Evolutionary conservation across 64 coral and sea anemone genomes (phyloP), one percentile per base, ranked within the genome.

Genomic region (Actinia equina): DNA sequence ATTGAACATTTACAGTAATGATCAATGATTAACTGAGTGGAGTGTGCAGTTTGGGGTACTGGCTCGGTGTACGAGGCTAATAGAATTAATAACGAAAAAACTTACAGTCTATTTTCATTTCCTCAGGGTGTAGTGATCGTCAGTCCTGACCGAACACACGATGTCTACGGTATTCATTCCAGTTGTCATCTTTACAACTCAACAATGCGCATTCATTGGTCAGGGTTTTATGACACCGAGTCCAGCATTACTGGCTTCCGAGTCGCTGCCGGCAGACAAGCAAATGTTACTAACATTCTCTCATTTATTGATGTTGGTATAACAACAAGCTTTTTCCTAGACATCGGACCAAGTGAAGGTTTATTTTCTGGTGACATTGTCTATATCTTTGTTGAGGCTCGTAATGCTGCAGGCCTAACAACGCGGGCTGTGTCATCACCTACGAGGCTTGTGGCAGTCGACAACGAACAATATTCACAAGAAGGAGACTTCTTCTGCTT

Each of bases 171-270:
- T 4, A 82, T 95, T 11, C 96, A 98, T 54, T 92, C 93, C 17
- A 89, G 82, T 87, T 98, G 96, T 54, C 96, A 98, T 61, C 79
- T 98, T 1, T 92, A 83, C 52, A 98, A 98, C 88, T 67, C 83
- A 55, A 98, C 95, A 9, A 20, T 98, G 52, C 92, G 95, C 30
- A 84, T 86, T 85, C 92, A 94, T 26, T 98, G 95, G 96, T 92
- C 59, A 26, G 89, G 82, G 12, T 98, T 98, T 44, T 77, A 85
- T n/a, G 96, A 98, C 63, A 27, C 86, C 16, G 84, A 98, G 70
- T 95, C 96, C 17, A 81, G 80, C 0, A 95, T 98, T 23, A 86
- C 23, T 15, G 82, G 79, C 41, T 98, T 98, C 76, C 84, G 88
- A 1, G 84, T 98, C 8, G 92, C 86, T 77, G 64, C 92, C 43